Evolutionary conservation across 2,113 vertebrate genomes (phyloP), one percentile per base, ranked within the genome.

Genomic region (Cinclus cinclus): DNA sequence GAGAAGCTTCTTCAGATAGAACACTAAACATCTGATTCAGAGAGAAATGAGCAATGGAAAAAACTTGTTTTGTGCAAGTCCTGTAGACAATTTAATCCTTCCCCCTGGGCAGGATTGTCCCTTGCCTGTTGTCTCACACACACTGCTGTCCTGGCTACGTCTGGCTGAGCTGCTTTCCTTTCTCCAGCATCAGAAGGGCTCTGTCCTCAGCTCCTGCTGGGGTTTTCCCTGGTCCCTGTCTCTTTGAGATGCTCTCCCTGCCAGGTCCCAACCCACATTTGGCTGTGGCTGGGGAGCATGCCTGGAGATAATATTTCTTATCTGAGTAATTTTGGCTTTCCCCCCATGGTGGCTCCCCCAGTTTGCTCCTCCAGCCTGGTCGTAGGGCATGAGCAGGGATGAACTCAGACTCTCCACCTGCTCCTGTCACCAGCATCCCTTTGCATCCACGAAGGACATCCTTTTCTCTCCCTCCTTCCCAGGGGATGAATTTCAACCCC

Each of bases 51-150:
- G 85, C 42, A 74, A 70, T 86, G 63, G 85, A 89, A 95, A 80
- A 25, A 71, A 86, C 59, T 67, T 67, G 68, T 28, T 93, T 77
- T 83, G 42, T 94, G 64, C 68, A 52, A 70, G 35, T 25, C 23
- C 33, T 71, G 58, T 49, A 59, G 83, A 87, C 83, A 39, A 55
- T 74, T 80, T 90, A 95, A 89, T 89, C 42, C 80, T 94, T 77
- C 27, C 83, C 41, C 24, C n/a, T 2, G 11, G 62, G 84, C 74
- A 91, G 49, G 70, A 71, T 16, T 84, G 74, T 87, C 79, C 62
- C 85, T 78, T 93, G 67, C 58, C 63, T 49, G 49, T 79, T 59
- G 37, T 87, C 22, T 85, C 58, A 47, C 53, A 63, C 82, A 90
- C 31, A 22, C 4, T 19, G 41, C 49, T 83, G 69, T 42, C 67